Percentiles rank a stretch among this genome's conserved stretches.
Evolutionary conservation across 1,140 invertebrate species (phyloP).

Genomic region (Drosophila aff.): DNA sequence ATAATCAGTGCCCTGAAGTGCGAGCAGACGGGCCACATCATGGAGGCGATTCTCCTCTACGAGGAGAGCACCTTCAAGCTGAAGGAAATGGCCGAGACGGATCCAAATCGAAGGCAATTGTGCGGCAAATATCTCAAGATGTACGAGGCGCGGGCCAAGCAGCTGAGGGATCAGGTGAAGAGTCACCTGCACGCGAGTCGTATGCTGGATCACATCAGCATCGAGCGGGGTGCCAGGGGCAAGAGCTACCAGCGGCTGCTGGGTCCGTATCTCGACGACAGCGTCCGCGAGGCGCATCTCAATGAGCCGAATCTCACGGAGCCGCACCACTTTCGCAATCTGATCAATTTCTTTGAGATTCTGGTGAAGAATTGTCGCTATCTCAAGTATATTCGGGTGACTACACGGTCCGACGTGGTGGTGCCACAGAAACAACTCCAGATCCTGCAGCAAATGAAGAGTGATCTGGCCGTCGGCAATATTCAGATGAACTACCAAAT

Average conservation of each 20-base stretch:
- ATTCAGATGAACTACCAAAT: conserved; percentile 72
- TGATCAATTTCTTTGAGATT: conserved; percentile 69
- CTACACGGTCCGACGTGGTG: conserved; percentile 60
- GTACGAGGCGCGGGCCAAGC: conserved; percentile 62
- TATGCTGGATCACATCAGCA: conserved; percentile 59
- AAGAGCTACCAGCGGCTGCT: conserved; percentile 71
- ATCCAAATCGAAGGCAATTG: conserved; percentile 51
- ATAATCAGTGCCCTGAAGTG: conserved; percentile 64
- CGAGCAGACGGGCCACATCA: conserved; percentile 68
- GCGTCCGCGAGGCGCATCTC: conserved; percentile 66
- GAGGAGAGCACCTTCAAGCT: conserved; percentile 72
- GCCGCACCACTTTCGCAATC: conserved; percentile 60
- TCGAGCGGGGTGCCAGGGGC: conserved; percentile 64
- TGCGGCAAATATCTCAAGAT: conserved; percentile 57
- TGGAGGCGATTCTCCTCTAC: conserved; percentile 75
- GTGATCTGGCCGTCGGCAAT: conserved; percentile 62
- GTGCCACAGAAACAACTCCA: conserved; percentile 49
- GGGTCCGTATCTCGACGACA: conserved; percentile 67
- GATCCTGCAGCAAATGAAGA: conserved; percentile 59
- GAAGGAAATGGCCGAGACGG: conserved; percentile 43
- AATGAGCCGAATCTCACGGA: conserved; percentile 71
- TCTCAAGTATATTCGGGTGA: conserved; percentile 69
- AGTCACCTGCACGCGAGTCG: conserved; percentile 62
- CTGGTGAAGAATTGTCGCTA: conserved; percentile 75
- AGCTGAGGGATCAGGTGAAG: conserved; percentile 70